Evolutionary conservation across 2,797 vertebrate species (phyloP).

Genomic region (Neopelma chrysocephalum): DNA sequence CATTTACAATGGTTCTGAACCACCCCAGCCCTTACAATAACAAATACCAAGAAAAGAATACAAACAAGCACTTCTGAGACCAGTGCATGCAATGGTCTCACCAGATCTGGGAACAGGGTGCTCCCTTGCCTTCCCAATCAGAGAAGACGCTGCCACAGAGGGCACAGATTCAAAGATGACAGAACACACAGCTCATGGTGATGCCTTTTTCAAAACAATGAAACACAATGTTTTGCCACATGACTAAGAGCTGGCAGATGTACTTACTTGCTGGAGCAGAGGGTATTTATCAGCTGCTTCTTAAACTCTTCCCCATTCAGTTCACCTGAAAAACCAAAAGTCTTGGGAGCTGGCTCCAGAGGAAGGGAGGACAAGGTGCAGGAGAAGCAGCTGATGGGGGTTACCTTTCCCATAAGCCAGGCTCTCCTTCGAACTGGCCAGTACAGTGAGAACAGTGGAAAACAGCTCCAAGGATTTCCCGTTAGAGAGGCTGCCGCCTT

Average conservation of each 20-base stretch:
- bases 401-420: constrained; percentile 90
- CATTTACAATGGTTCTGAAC: not conserved
- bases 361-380: not conserved
- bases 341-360: not conserved
- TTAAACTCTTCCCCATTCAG: constrained; percentile 93
- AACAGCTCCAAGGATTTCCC: constrained; percentile 96
- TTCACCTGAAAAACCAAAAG: constrained; percentile 80
- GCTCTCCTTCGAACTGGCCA: constrained; percentile 82
- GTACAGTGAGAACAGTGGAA: constrained; percentile 87
- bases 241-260: not conserved
- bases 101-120: not conserved
- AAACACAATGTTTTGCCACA: not conserved
- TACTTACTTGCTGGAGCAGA: constrained; percentile 92
- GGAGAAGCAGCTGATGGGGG: not conserved
- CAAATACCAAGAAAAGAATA: not conserved
- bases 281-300: constrained; percentile 92
- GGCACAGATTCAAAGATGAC: not conserved
- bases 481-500: constrained; percentile 82
- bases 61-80: not conserved
- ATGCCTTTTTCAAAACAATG: not conserved
- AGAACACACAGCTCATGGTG: not conserved
- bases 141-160: not conserved
- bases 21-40: not conserved
- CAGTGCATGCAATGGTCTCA: not conserved
- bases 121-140: not conserved